A percentile compares a stretch with the other conserved stretches of the same genome.
These are phyloP conservation scores for Didymodactylos carnosus DNA, from an alignment of 2,888 invertebrate genomes.

Conservation along the genomic window DNA sequence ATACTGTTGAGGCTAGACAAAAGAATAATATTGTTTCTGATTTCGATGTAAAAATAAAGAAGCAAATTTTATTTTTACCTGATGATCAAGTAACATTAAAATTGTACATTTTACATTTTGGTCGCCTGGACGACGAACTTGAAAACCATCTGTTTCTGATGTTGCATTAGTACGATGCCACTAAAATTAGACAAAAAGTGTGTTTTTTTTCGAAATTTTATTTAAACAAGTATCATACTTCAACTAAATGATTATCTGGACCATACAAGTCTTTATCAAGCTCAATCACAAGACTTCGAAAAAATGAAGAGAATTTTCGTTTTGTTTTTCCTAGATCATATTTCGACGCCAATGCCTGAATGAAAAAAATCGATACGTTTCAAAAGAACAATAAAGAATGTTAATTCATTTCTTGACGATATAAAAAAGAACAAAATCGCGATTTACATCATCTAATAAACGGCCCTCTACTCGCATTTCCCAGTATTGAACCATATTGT, in stretches of 20 bases:
- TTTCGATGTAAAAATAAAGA: neutral
- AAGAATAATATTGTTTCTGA: neutral
- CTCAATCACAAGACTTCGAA: slow-evolving; percentile 97
- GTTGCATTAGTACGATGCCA: slow-evolving; percentile 97
- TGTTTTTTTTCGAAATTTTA: neutral
- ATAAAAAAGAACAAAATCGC: too few species aligned
- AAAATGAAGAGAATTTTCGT: slow-evolving; percentile 95
- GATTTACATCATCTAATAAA: slow-evolving; percentile 59
- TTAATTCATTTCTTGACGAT: neutral
- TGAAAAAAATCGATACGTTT: neutral
- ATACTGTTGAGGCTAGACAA: slow-evolving; percentile 63
- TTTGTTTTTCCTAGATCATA: slow-evolving; percentile 40
- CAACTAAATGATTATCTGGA: slow-evolving; percentile 96
- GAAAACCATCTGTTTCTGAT: slow-evolving; percentile 60
- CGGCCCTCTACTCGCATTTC: slow-evolving; percentile 91
- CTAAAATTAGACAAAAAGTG: slow-evolving; percentile 16
- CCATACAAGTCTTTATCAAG: slow-evolving; percentile 96
- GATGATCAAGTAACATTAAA: slow-evolving; percentile 74
- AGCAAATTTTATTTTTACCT: too few species aligned
- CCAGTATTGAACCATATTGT: slow-evolving; percentile 47
- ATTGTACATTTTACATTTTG: slow-evolving; percentile 97
- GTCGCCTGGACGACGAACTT: slow-evolving; percentile 94
- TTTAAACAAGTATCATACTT: slow-evolving; percentile 35
- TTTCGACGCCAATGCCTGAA: slow-evolving; percentile 39
- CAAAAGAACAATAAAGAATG: neutral